Conservation (phyloP, 2,888 invertebrate species). For the Meganola albula region DNA sequence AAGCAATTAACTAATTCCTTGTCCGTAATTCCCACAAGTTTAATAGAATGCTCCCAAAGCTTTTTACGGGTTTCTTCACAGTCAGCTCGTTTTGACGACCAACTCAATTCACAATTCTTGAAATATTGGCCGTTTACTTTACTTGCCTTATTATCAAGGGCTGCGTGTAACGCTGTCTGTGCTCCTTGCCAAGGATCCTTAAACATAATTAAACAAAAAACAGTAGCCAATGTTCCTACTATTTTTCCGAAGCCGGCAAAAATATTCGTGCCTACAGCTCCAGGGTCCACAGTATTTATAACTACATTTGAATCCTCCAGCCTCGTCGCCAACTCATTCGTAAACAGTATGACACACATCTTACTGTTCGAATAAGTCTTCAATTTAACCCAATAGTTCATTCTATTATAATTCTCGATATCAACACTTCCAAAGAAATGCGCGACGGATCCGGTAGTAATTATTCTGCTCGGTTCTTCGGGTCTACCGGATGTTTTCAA, state of each 20-base stretch:
- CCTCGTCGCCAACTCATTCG: slow-evolving; percentile 81
- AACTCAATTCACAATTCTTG: slow-evolving; percentile 81
- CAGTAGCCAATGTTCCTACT: slow-evolving; percentile 63
- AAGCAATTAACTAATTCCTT: slow-evolving; percentile 78
- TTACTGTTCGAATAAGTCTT: slow-evolving; percentile 77
- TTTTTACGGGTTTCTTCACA: slow-evolving; percentile 81
- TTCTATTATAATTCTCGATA: slow-evolving; percentile 77
- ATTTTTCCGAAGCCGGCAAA: slow-evolving; percentile 68
- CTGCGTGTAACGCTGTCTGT: slow-evolving; percentile 83
- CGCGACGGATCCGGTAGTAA: slow-evolving; percentile 84
- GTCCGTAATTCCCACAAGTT: slow-evolving; percentile 78
- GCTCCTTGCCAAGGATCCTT: slow-evolving; percentile 85
- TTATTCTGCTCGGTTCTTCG: slow-evolving; percentile 81
- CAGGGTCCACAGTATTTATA: slow-evolving; percentile 89
- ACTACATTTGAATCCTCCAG: slow-evolving; percentile 80
- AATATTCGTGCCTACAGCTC: slow-evolving; percentile 85
- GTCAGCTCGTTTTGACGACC: slow-evolving; percentile 72
- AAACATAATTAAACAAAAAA: slow-evolving; percentile 71
- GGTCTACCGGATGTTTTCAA: slow-evolving; percentile 71
- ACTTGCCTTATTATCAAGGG: slow-evolving; percentile 81
- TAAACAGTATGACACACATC: slow-evolving; percentile 83
- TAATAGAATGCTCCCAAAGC: slow-evolving; percentile 86
- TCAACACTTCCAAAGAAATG: slow-evolving; percentile 81
- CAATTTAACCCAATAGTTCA: slow-evolving; percentile 64
- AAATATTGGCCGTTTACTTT: slow-evolving; percentile 83